Percentiles rank a stretch among this genome's conserved stretches.
Evolutionary conservation across 2,888 invertebrate genomes (phyloP).

Genomic region (Cantharis flavilabris): DNA sequence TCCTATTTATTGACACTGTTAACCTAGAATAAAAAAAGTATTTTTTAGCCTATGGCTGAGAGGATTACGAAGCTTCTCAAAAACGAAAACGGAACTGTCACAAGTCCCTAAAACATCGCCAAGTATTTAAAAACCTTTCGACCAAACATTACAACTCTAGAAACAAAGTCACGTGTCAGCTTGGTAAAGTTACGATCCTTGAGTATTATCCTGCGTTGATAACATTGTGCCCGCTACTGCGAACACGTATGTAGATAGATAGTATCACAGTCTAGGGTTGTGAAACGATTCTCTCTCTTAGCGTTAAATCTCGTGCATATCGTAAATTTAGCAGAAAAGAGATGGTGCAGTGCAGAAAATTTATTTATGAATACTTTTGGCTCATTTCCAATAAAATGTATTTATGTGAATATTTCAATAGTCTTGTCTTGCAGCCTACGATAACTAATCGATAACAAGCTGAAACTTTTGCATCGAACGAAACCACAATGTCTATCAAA

Average conservation of each 20-base stretch:
- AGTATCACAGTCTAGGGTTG: constrained; percentile 37
- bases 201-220: constrained; percentile 46
- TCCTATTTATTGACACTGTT: background rate
- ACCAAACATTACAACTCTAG: constrained; percentile 21
- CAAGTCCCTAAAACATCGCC: constrained; percentile 16
- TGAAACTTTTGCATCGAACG: background rate
- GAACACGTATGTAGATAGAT: constrained; percentile 45
- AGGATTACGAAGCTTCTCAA: background rate
- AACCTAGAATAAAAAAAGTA: background rate
- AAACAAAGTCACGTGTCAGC: constrained; percentile 38
- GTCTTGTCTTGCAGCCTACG: constrained; percentile 12
- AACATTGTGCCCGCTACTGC: constrained; percentile 41
- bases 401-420: constrained; percentile 46
- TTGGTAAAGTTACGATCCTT: constrained; percentile 42
- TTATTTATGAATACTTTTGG: constrained; percentile 56
- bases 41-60: background rate
- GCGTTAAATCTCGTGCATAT: constrained; percentile 35
- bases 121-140: constrained; percentile 27
- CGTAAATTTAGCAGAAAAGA: constrained; percentile 49
- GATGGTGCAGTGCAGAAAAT: constrained; percentile 54
- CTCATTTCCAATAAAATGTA: constrained; percentile 49
- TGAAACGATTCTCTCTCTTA: constrained; percentile 21
- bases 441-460: background rate
- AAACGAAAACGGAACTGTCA: constrained; percentile 7
- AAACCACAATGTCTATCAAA: background rate